A percentile compares a stretch with the other conserved stretches of the same genome.
These are phyloP conservation scores for Nannoperca australis DNA, from an alignment of 2,797 vertebrate genomes.

Conservation along the genomic window DNA sequence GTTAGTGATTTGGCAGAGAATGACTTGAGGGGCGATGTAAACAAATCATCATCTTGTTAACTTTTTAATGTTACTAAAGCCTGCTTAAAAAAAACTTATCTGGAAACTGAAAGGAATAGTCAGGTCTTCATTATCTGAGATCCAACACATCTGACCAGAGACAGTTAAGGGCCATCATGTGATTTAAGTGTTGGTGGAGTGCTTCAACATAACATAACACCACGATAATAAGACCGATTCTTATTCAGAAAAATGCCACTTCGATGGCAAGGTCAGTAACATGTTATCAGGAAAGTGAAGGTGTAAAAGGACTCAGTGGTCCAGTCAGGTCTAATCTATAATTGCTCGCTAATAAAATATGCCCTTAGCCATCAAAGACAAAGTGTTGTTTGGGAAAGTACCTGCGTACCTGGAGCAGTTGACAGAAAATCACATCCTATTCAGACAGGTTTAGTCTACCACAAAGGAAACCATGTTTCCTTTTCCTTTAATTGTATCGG, in stretches of 20 bases:
- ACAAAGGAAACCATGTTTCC: constrained; percentile 19
- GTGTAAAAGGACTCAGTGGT: background rate
- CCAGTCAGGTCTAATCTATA: background rate
- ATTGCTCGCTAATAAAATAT: background rate
- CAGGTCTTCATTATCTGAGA: background rate
- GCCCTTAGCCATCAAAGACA: background rate
- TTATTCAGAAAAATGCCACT: background rate
- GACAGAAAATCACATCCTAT: background rate
- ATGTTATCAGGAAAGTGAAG: constrained; percentile 10
- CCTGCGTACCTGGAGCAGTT: background rate
- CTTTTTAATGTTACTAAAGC: background rate
- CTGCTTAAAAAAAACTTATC: background rate
- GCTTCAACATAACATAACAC: no score
- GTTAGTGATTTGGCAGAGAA: background rate
- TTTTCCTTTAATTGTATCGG: background rate
- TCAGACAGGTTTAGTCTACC: background rate
- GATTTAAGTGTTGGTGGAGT: background rate
- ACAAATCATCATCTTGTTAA: background rate
- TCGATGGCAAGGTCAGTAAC: background rate
- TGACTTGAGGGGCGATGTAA: background rate
- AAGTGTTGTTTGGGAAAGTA: background rate
- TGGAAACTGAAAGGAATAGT: background rate
- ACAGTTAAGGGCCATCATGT: background rate
- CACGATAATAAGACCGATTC: background rate
- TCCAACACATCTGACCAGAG: background rate